Evolutionary conservation across 2,888 invertebrate genomes (phyloP), one percentile per base, ranked within the genome.

Genomic region (Hipparchia sbordonii): DNA sequence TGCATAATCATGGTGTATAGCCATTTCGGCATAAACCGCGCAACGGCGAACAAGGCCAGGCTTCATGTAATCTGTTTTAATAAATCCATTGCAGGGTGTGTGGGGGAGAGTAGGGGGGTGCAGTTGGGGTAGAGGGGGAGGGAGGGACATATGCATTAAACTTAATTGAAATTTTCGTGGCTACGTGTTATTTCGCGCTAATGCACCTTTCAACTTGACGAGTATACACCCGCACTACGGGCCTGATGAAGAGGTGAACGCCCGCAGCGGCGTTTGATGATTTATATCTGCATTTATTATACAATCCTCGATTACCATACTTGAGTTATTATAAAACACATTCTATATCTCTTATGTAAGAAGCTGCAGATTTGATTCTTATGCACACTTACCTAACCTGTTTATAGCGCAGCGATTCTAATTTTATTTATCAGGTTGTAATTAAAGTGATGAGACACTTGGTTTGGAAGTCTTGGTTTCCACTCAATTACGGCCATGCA

Each of bases 111-210:
- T 72, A 71, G 74, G 72, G 77, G 78, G 51, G 52, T 65, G 65
- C 65, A 65, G 72, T 73, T 70, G 72, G 74, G 75, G 75, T 78
- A 67, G 75, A 70, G 67, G 67, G 72, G 71, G 74, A 73, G 70
- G 75, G 75, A 74, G 76, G 79, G 85, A 87, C 88, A 89, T 88
- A 86, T 90, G 89, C 89, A 90, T 89, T 89, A 86, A 89, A 86
- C 74, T 88, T 90, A 89, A 92, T 91, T 91, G 91, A 91, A 90
- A 90, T 89, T 91, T 91, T 90, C 84, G 89, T 87, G 87, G 87
- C 82, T 88, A 90, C 86, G 81, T 87, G 84, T 90, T 89, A 89
- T 88, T 91, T 88, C 83, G 87, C 87, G 83, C 87, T 89, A 89
- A 88, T 89, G 88, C 89, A 89, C 89, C 88, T 90, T 90, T 89